Evolutionary conservation across 2,113 vertebrate species (phyloP), one percentile per base, ranked within the genome.

Genomic region (Ptilonorhynchus violaceus): DNA sequence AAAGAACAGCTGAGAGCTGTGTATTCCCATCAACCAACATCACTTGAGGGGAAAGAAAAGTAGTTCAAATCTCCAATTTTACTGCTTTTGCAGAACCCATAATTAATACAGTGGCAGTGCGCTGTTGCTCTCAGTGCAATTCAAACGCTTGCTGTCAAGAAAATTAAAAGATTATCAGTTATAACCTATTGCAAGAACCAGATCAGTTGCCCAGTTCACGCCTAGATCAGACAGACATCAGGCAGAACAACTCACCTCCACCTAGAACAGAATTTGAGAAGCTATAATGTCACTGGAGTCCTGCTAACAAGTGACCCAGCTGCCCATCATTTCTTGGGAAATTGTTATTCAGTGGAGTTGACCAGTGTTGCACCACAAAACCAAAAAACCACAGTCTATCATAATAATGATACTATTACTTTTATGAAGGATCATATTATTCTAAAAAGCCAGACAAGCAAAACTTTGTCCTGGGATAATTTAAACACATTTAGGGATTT

Each of bases 1-100:
- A 27, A 67, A 33, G 39, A 58, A 41, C 16, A 67, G 33, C 47
- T 41, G 39, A 89, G 56, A 75, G 13, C 22, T 0, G 0, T 17
- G 7, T 4, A 4, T 21, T 77, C 52, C 67, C 35, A 39, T 16
- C 35, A 74, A 33, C 4, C 35, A 59, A 10, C 16, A 39, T 16
- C 19, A 33, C 41, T 69, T 52, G 76, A 12, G 55, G 24, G 7
- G 19, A 83, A 68, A 77, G 35, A 75, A 72, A 69, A 68, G 22
- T 23, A 68, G 31, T 17, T 56, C 21, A 58, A 19, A 53, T 55
- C 33, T 52, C 55, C 11, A 12, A 8, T 83, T 62, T 67, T 35
- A 75, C 18, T 59, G 17, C 41, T 91, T 66, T 39, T 74, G 12
- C 52, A 50, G 56, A 95, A n/a, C 18, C 24, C 1, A 0, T 8